Evolutionary conservation across 1,140 invertebrate species (phyloP), one percentile per base, ranked within the genome.

Genomic region (Arctopsyche grandis): DNA sequence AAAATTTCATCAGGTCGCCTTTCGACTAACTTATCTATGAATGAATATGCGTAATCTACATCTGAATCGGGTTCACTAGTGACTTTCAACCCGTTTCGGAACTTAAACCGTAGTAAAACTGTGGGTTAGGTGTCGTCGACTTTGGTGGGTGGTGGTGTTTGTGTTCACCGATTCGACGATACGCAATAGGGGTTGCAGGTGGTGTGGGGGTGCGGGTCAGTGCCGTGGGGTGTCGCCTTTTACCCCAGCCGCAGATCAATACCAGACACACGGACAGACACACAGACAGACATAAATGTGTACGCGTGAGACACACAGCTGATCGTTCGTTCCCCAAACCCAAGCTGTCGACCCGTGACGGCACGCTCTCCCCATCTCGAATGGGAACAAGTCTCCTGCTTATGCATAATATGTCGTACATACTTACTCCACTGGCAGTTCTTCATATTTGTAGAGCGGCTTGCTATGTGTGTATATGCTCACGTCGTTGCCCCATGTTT

Each of bases 141-240:
- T 38, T 38, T 38, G 7, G 29, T 1, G 29, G 29, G 29, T 38
- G 29, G 29, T 38, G 29, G 1, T 38, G 29, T 1, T 38, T 38
- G 29, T 38, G 29, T 38, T 38, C 29, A 38, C 29, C 29, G 29
- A 38, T 38, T 38, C 29, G 7, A 38, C 29, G 29, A 38, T 38
- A 4, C 29, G 7, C 1, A 26, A 22, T 12, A 22, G 24, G 63
- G 63, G 58, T 60, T 60, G 58, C 9, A 10, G 21, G 10, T 66
- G 63, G 24, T 26, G 63, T 38, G 48, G 21, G 63, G 63, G 63
- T 22, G 63, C 63, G 63, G 63, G 63, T 66, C 63, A 66, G 63
- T 66, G 63, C 63, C 63, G 22, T 22, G 21, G 9, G 56, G 56
- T 21, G 56, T 21, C 56, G 56, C 56, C 56, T 16, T 38, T 38